Percentiles rank a stretch among this genome's conserved stretches.
phyloP scores from a whole-genome alignment of 2,797 vertebrate species.

The Smutsia temminckii region DNA sequence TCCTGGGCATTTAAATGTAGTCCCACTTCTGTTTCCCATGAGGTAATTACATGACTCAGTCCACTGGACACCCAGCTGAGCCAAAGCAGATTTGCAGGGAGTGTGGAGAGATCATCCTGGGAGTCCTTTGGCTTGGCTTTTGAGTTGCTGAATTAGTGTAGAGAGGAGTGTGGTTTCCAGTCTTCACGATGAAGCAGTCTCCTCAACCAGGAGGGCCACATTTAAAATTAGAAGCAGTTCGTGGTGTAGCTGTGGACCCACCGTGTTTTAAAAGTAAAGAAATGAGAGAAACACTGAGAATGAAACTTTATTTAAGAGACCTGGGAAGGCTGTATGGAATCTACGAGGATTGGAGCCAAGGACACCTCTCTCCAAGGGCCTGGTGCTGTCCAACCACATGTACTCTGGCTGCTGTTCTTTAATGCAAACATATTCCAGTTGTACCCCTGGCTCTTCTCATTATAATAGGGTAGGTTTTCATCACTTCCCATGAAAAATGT shows the following conservation, averaged over 20 bases:
- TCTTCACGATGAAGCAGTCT: neutral
- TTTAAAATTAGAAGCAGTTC: neutral
- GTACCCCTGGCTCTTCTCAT: neutral
- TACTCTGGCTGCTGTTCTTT: neutral
- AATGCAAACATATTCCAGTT: neutral
- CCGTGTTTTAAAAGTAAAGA: neutral
- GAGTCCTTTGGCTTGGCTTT: constrained; percentile 50
- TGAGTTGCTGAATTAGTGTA: neutral
- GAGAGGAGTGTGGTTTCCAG: neutral
- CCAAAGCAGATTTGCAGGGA: constrained; percentile 50
- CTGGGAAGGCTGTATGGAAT: neutral
- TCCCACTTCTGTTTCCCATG: constrained; percentile 75
- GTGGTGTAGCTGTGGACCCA: neutral
- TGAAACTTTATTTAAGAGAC: neutral
- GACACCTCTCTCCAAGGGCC: neutral
- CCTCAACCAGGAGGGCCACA: neutral
- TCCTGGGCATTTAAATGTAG: constrained; percentile 66
- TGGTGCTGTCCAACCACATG: neutral
- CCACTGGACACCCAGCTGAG: constrained; percentile 41
- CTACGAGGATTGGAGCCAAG: neutral
- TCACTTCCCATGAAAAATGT: neutral
- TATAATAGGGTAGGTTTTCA: neutral
- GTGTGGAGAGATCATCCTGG: constrained; percentile 34
- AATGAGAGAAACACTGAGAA: neutral
- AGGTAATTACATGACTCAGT: constrained; percentile 79